These are phyloP conservation scores for Tubiluchus corallicola DNA, from an alignment of 2,888 invertebrate genomes.

Conservation along the genomic window DNA sequence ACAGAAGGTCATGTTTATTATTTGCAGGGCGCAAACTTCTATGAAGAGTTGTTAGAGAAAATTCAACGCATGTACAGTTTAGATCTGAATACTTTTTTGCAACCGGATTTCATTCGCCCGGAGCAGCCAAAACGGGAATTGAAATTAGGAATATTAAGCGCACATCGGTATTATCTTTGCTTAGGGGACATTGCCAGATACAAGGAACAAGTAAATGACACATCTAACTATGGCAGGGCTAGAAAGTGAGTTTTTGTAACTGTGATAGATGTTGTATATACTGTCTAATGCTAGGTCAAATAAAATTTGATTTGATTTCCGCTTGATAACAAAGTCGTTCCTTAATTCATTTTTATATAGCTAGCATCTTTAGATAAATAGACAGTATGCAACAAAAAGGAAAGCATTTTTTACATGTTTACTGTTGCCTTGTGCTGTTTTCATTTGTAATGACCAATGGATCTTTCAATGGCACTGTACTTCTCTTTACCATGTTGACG, in stretches of 20 bases:
- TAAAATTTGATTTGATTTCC: too few relatives aligned
- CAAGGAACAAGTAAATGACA: conserved; percentile 53
- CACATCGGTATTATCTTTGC: conserved; percentile 69
- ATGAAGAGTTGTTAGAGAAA: conserved; percentile 48
- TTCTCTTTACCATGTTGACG: too few relatives aligned
- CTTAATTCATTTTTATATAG: neutral
- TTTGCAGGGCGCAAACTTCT: conserved; percentile 37
- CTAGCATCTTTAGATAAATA: neutral
- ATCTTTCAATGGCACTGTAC: too few relatives aligned
- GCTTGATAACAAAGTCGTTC: conserved; percentile 1
- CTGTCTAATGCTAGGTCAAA: too few relatives aligned
- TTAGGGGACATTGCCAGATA: conserved; percentile 84
- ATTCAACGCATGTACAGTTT: conserved; percentile 58
- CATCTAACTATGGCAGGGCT: conserved; percentile 57
- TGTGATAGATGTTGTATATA: too few relatives aligned
- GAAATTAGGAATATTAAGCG: too few relatives aligned
- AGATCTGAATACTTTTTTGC: conserved; percentile 34
- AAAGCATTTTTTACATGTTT: neutral
- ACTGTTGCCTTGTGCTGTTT: too few relatives aligned
- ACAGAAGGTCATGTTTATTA: too few relatives aligned
- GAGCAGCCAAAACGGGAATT: conserved; percentile 34
- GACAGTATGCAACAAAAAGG: conserved; percentile 19
- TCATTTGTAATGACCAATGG: too few relatives aligned
- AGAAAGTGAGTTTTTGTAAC: too few relatives aligned
- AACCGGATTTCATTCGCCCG: conserved; percentile 18